A percentile compares a stretch with the other conserved stretches of the same genome.
phyloP scores from a whole-genome alignment of 2,113 vertebrate species.

The Pandion haliaetus region DNA sequence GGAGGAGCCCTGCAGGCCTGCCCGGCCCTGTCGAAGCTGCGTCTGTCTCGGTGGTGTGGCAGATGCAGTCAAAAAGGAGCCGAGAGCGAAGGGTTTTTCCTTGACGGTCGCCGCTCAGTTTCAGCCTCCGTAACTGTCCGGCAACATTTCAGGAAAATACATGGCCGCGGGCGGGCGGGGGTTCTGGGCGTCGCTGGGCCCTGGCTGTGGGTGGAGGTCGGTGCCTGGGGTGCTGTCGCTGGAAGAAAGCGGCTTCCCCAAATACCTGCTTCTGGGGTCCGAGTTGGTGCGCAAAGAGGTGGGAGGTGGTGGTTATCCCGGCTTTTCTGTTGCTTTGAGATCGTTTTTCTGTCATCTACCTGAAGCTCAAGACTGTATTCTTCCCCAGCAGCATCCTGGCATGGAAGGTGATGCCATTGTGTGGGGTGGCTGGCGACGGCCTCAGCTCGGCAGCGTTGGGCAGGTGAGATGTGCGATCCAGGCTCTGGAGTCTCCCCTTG shows the following conservation, averaged over 20 bases:
- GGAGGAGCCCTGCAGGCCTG: background rate
- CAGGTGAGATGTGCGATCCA: background rate
- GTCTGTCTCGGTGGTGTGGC: conserved; percentile 19
- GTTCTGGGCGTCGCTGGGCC: background rate
- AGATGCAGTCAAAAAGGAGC: conserved; percentile 68
- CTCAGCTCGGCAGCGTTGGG: accelerated
- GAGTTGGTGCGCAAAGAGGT: accelerated
- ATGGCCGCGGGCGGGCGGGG: background rate
- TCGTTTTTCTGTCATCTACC: accelerated
- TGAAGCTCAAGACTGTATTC: accelerated
- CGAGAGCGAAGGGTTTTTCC: conserved; percentile 43
- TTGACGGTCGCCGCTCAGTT: conserved; percentile 67
- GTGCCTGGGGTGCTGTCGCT: background rate
- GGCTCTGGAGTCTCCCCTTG: no score
- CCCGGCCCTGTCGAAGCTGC: conserved; percentile 68
- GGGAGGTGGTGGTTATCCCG: accelerated
- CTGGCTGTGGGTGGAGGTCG: background rate
- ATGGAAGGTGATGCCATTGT: accelerated
- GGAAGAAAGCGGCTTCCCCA: no score
- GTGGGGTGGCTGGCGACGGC: accelerated
- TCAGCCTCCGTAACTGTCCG: background rate
- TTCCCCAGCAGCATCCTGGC: background rate
- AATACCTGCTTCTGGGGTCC: no score
- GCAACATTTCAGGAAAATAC: conserved; percentile 63
- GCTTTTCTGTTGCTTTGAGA: background rate